These are phyloP conservation scores for Ornithoptera priamus DNA, from an alignment of 2,888 invertebrate species.

Conservation along the genomic window DNA sequence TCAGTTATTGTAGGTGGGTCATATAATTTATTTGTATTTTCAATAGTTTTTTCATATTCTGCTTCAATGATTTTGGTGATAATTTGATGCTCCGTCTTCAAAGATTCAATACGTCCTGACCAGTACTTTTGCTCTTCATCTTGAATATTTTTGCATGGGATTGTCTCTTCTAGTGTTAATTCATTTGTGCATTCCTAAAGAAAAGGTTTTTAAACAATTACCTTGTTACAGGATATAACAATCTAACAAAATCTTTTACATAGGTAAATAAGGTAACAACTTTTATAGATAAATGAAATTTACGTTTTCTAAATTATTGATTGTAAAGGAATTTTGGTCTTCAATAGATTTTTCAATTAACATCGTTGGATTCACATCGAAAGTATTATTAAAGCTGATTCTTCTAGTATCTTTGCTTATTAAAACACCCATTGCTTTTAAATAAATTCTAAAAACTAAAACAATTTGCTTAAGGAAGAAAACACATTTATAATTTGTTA, in stretches of 20 bases:
- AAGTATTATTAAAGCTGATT: constrained; percentile 68
- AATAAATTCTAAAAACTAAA: not conserved
- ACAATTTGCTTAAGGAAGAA: not conserved
- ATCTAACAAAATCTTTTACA: not conserved
- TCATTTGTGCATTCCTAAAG: constrained; percentile 49
- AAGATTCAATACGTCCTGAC: constrained; percentile 59
- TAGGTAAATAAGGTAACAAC: too few species aligned
- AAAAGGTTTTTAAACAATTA: not conserved
- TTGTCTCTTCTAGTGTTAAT: constrained; percentile 44
- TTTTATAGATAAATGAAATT: constrained; percentile 31
- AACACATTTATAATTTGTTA: constrained; percentile 19
- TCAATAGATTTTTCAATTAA: constrained; percentile 54
- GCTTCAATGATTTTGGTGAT: constrained; percentile 68
- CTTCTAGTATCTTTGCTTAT: constrained; percentile 62
- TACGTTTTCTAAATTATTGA: constrained; percentile 51
- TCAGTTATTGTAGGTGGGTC: constrained; percentile 49
- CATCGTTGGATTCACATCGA: constrained; percentile 53
- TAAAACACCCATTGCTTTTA: constrained; percentile 53
- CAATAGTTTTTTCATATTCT: constrained; percentile 65
- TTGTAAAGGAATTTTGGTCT: constrained; percentile 47
- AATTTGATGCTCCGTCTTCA: constrained; percentile 65
- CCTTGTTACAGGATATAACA: not conserved
- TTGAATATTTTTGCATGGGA: constrained; percentile 40
- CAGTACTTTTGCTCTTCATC: constrained; percentile 62
- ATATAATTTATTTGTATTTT: constrained; percentile 50